Evolutionary conservation across 2,888 invertebrate species (phyloP), one percentile per base, ranked within the genome.

Genomic region (Arge pagana): DNA sequence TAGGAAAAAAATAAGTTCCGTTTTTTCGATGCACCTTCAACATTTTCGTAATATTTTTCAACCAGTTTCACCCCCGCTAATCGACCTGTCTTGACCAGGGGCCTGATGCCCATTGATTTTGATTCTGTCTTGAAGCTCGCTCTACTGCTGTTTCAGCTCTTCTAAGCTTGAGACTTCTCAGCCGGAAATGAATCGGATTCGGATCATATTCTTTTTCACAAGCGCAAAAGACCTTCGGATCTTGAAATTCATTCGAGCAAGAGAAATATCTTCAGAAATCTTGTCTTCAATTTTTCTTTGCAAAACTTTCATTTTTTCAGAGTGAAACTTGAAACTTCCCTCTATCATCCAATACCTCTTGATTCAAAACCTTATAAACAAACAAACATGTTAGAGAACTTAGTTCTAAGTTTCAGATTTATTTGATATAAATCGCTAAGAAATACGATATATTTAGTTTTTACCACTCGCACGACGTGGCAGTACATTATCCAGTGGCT

Each of bases 291-390:
- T 58, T 67, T 65, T 40, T 62, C 58, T 45, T 65, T 74, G 70
- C 68, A 69, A 73, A 74, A 72, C 68, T 67, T 64, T 70, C 24
- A 68, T 69, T 69, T 45, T 73, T 72, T 74, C 69, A 67, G 66
- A 71, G 71, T 67, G 71, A 75, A 74, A 75, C 74, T 75, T 75
- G 72, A 76, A 74, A 76, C 74, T 76, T 76, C 76, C 76, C 76
- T 76, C 76, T 73, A 76, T 87, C 87, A 87, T 86, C 87, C 87
- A 85, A 86, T 84, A 85, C 85, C 85, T 87, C 87, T 86, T 87
- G 85, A 85, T 86, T 86, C 85, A 85, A 85, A 85, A 86, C 87
- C 87, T 87, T 87, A 85, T 84, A 86, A 87, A 86, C 85, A 87
- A 87, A 87, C 85, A 86, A 87, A 87, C 65, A 71, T 69, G 72